These are phyloP conservation scores for Acanthisitta chloris DNA, from an alignment of 2,113 vertebrate genomes.

Conservation along the genomic window DNA sequence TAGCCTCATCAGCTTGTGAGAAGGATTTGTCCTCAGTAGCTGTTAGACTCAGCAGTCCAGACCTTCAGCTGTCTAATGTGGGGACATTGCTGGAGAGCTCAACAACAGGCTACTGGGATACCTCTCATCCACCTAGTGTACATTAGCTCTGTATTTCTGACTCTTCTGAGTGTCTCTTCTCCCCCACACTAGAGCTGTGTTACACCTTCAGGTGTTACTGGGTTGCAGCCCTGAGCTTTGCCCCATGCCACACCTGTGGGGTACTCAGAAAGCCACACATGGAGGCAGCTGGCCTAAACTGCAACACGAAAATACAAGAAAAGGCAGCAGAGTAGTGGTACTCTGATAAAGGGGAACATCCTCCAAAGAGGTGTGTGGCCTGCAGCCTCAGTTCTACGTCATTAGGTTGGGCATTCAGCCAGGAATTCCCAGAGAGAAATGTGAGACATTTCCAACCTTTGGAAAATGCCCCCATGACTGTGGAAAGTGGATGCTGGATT, in stretches of 20 bases:
- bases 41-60: not conserved
- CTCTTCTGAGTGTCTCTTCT: not conserved
- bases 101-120: not conserved
- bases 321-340: not conserved
- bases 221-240: not conserved
- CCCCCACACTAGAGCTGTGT: not conserved
- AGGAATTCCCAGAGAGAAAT: not conserved
- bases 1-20: not conserved
- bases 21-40: not conserved
- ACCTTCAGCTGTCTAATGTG: accelerated
- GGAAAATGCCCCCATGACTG: not conserved
- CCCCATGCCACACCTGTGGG: not conserved
- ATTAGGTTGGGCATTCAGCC: not conserved
- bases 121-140: not conserved
- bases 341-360: not conserved
- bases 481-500: not conserved
- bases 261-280: not conserved
- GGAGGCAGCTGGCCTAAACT: not conserved
- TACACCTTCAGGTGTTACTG: not conserved
- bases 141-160: not conserved
- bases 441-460: not conserved
- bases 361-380: not conserved
- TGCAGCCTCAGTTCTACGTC: not conserved
- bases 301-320: not conserved
- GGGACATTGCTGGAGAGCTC: not conserved